phyloP scores from a whole-genome alignment of 1,140 invertebrate genomes.

The Lerema accius region DNA sequence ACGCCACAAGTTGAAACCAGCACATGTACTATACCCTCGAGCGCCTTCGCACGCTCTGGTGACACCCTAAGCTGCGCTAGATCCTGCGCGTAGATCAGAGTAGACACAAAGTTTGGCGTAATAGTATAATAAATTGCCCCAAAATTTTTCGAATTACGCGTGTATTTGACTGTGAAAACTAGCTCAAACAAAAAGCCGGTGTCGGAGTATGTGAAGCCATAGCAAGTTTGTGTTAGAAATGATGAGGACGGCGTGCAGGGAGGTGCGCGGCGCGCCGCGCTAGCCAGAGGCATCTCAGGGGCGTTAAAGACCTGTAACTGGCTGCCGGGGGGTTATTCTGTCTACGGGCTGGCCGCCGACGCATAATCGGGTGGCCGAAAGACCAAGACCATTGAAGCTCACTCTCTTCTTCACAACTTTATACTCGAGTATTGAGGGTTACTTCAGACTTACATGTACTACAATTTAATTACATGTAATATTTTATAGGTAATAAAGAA shows the following conservation, averaged over 20 bases:
- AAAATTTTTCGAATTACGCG: too few species aligned
- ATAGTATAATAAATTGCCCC: too few species aligned
- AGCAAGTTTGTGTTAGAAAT: slow-evolving; percentile 9
- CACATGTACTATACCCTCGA: too few species aligned
- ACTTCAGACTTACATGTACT: slow-evolving; percentile 5
- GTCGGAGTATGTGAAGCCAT: slow-evolving; percentile 1
- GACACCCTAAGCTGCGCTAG: too few species aligned
- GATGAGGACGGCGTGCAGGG: slow-evolving; percentile 43
- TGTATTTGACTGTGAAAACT: not conserved
- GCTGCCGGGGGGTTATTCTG: slow-evolving; percentile 80
- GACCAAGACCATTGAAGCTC: slow-evolving; percentile 50
- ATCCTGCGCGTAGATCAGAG: too few species aligned
- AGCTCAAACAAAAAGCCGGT: not conserved
- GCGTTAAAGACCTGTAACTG: slow-evolving; percentile 79
- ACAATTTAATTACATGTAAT: slow-evolving; percentile 11
- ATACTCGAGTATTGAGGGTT: slow-evolving; percentile 17
- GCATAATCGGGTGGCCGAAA: slow-evolving; percentile 46
- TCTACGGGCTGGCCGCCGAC: slow-evolving; percentile 68
- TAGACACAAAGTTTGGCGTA: too few species aligned
- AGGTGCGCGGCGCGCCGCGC: slow-evolving; percentile 62
- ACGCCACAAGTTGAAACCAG: not conserved
- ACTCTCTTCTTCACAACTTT: slow-evolving; percentile 37
- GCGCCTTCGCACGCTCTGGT: too few species aligned
- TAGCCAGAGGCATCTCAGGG: slow-evolving; percentile 69
- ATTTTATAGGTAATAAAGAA: slow-evolving; percentile 38